phyloP scores from a whole-genome alignment of 1,140 invertebrate genomes.

The Cylas formicarius region DNA sequence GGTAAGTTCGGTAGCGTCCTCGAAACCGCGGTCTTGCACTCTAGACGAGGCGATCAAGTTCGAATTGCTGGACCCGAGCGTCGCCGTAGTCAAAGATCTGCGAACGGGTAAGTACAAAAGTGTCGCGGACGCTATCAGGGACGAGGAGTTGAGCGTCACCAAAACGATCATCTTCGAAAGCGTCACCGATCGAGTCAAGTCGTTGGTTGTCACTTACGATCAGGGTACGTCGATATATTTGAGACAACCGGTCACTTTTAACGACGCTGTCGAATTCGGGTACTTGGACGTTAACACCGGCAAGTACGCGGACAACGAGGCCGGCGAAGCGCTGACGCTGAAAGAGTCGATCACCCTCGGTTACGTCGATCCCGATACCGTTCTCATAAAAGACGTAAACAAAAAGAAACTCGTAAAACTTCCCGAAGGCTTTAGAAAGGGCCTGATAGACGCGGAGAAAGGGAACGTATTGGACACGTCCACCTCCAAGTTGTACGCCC shows the following conservation, averaged over 20 bases:
- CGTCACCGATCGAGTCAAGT: slow-evolving; percentile 54
- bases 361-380: slow-evolving; percentile 79
- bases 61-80: slow-evolving; percentile 68
- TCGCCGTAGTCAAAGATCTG: slow-evolving; percentile 71
- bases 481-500: slow-evolving; percentile 69
- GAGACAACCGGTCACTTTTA: slow-evolving; percentile 65
- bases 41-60: slow-evolving; percentile 71
- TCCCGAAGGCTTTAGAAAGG: slow-evolving; percentile 76
- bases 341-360: slow-evolving; percentile 78
- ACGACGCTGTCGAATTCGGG: slow-evolving; percentile 66
- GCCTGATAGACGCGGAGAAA: slow-evolving; percentile 80
- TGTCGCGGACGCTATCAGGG: slow-evolving; percentile 61
- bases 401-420: slow-evolving; percentile 76
- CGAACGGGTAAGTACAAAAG: slow-evolving; percentile 64
- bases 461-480: slow-evolving; percentile 74
- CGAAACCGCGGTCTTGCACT: slow-evolving; percentile 57
- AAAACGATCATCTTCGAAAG: slow-evolving; percentile 60
- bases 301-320: slow-evolving; percentile 65
- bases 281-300: slow-evolving; percentile 64
- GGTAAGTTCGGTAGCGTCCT: slow-evolving; percentile 41
- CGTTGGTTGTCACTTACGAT: slow-evolving; percentile 66
- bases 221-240: slow-evolving; percentile 63
- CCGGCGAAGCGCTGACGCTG: slow-evolving; percentile 63
- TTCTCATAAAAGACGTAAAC: slow-evolving; percentile 77
- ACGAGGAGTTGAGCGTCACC: slow-evolving; percentile 61